Conservation (phyloP, 2,888 invertebrate genomes). For the Drosophila sordidapex region DNA sequence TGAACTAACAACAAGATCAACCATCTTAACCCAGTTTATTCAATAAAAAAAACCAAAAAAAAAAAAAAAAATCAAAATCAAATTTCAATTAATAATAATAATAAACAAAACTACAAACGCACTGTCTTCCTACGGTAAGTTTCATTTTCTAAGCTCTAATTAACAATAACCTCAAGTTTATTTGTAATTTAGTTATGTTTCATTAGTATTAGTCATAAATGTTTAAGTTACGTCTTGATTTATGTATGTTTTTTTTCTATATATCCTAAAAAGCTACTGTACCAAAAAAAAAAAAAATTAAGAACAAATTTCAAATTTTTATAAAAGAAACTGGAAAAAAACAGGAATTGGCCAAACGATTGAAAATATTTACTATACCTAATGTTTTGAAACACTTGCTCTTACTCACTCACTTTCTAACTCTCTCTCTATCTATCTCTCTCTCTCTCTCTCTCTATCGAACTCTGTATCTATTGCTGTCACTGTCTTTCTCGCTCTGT, state of each 20-base stretch:
- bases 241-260: constrained; percentile 57
- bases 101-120: constrained; percentile 64
- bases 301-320: constrained; percentile 62
- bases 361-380: constrained; percentile 66
- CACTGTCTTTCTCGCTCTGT: constrained; percentile 46
- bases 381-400: constrained; percentile 54
- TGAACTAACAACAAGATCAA: constrained; percentile 52
- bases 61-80: constrained; percentile 4
- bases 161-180: constrained; percentile 58
- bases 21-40: constrained; percentile 41
- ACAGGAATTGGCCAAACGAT: constrained; percentile 83
- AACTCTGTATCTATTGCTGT: constrained; percentile 39
- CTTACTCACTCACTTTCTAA: constrained; percentile 48
- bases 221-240: constrained; percentile 63
- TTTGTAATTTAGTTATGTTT: constrained; percentile 41
- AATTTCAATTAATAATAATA: constrained; percentile 37
- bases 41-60: constrained; percentile 8
- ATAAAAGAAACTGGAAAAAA: constrained; percentile 66
- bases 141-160: constrained; percentile 72
- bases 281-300: constrained; percentile 29
- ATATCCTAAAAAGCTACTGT: constrained; percentile 27
- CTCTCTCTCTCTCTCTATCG: constrained; percentile 16
- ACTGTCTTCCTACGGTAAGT: constrained; percentile 71
- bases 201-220: constrained; percentile 32
- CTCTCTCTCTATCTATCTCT: constrained; percentile 31